phyloP scores from a whole-genome alignment of 1,140 invertebrate genomes.

The Ooceraea biroi region DNA sequence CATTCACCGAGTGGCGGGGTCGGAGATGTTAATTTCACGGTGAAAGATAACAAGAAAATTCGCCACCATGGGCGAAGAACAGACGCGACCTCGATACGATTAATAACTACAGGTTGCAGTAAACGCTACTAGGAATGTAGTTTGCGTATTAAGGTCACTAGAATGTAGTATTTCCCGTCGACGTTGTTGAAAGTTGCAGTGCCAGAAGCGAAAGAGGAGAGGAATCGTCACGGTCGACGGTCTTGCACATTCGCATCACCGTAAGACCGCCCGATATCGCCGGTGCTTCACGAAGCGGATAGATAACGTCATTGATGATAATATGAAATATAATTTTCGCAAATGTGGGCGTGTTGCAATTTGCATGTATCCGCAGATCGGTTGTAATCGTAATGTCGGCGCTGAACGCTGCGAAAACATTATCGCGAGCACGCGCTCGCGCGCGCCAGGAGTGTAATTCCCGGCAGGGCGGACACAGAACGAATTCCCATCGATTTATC shows the following conservation, averaged over 20 bases:
- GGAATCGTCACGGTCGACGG: not conserved
- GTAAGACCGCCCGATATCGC: not conserved
- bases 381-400: conserved; percentile 10
- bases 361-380: not conserved
- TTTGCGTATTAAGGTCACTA: not conserved
- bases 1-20: conserved; percentile 7
- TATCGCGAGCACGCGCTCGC: not conserved
- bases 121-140: conserved; percentile 31
- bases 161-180: conserved; percentile 1
- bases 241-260: not conserved
- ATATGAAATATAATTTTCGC: not conserved
- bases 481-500: conserved; percentile 55
- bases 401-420: conserved; percentile 24
- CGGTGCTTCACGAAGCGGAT: not conserved
- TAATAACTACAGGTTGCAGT: conserved; percentile 19
- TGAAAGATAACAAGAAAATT: conserved; percentile 48
- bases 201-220: not conserved
- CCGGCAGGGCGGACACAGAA: conserved; percentile 17
- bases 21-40: conserved; percentile 53
- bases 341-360: not conserved
- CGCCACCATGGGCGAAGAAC: conserved; percentile 3
- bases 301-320: not conserved
- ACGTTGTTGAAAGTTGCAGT: conserved; percentile 11
- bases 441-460: conserved; percentile 16
- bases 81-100: conserved; percentile 26